Base-by-base conservation (phyloP, 2,113 vertebrate genomes). In the Amazona vittata region DNA sequence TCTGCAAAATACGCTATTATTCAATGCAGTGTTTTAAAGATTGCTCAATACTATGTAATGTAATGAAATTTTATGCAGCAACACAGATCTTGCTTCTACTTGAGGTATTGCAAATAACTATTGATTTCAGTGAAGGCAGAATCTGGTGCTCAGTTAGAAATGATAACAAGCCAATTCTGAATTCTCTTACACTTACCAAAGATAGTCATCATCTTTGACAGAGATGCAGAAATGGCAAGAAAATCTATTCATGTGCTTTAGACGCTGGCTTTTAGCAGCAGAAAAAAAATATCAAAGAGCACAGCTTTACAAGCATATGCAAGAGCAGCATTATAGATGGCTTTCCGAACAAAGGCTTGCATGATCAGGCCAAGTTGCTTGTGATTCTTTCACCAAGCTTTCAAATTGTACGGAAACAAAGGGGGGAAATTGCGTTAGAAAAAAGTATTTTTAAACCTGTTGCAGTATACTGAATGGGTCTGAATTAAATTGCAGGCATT, bases 71-170 rank as follows among this genome's bases (percentile, higher is more conserved):
- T 65, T 83, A 20, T 8, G 11, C n/a, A 55, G 65, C 26, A 75
- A 79, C 49, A 63, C 37, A 63, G 41, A 53, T 44, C 83, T 63
- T 83, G 12, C 53, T 90, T 89, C 47, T 33, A 2, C 50, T 60
- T 41, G 29, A 83, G 16, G 16, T 79, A 64, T 21, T 77, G 77
- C 64, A 89, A 86, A 86, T 87, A 33, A 37, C 35, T 83, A 71
- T 82, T 84, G 68, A 88, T 95, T 96, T 91, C 79, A 91, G 75
- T 17, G 57, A 29, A 82, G 25, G 55, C 24, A 80, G 28, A 39
- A 89, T 77, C 46, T 63, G 49, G 37, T 87, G 86, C 60, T 91
- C 35, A 43, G 64, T 82, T 71, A 82, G 85, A 93, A 93, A 89
- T 60, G 1, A 65, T 55, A 93, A 89, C 47, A 78, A 90, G 67